A percentile compares a stretch with the other conserved stretches of the same genome.
Conservation (phyloP, 2,113 vertebrate genomes). For the Lagopus muta region DNA sequence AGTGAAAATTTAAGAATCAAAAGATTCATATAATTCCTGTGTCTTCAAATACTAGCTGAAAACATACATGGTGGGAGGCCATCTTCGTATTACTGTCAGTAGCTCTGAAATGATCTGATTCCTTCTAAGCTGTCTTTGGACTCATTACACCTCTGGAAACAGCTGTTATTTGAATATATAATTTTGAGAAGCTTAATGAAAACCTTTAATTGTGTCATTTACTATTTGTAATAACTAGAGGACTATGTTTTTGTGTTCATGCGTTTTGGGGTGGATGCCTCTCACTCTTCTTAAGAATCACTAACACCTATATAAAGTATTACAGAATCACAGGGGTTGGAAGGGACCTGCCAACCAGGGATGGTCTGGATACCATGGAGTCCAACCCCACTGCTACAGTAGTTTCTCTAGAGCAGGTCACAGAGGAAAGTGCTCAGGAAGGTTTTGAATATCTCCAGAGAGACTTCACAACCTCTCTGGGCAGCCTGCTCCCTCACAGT, state of each 20-base stretch:
- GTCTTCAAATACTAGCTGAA: not conserved
- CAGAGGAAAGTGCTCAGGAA: too few relatives aligned
- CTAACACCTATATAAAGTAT: not conserved
- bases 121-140: not conserved
- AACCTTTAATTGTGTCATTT: not conserved
- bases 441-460: too few relatives aligned
- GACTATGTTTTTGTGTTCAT: not conserved
- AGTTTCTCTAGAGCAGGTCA: too few relatives aligned
- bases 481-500: too few relatives aligned
- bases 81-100: not conserved
- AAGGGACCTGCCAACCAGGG: too few relatives aligned
- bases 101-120: not conserved
- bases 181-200: not conserved
- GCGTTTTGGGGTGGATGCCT: too few relatives aligned
- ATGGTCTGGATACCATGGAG: too few relatives aligned
- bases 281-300: not conserved
- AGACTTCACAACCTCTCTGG: too few relatives aligned
- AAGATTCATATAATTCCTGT: not conserved
- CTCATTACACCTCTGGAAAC: rapidly evolving
- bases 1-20: not conserved
- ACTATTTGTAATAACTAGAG: not conserved
- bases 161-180: not conserved
- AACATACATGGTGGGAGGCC: not conserved
- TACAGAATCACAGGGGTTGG: too few relatives aligned
- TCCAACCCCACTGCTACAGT: too few relatives aligned